These are phyloP conservation scores for Bombus waltoni DNA, from an alignment of 1,140 invertebrate genomes.

Conservation along the genomic window DNA sequence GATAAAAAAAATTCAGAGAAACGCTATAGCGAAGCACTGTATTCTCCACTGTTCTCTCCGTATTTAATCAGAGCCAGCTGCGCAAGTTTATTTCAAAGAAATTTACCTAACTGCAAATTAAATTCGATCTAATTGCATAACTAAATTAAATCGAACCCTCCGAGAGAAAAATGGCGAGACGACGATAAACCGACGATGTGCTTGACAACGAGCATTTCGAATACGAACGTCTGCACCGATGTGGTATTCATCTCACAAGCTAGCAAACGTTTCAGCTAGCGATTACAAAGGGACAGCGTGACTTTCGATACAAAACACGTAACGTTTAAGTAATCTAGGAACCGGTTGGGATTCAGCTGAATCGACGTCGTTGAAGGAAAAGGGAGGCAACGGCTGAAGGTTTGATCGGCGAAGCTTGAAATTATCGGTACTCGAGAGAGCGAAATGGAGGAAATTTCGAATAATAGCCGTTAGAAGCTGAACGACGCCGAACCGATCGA, in stretches of 20 bases:
- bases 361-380: constrained; percentile 12
- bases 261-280: neutral
- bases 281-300: constrained; percentile 9
- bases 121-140: neutral
- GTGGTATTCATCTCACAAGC: neutral
- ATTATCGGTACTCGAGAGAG: constrained; percentile 19
- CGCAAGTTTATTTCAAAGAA: too few relatives aligned
- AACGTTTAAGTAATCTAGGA: constrained; percentile 23
- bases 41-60: too few relatives aligned
- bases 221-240: neutral
- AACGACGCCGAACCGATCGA: constrained; percentile 24
- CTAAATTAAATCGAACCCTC: neutral
- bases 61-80: too few relatives aligned
- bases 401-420: constrained; percentile 43
- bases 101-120: neutral
- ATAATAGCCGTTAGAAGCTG: constrained; percentile 36
- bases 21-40: too few relatives aligned
- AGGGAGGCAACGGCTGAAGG: neutral
- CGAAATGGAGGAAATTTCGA: constrained; percentile 38
- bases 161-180: neutral
- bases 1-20: neutral
- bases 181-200: neutral
- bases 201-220: too few relatives aligned
- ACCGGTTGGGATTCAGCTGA: neutral
- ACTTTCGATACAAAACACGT: constrained; percentile 18